phyloP scores from a whole-genome alignment of 2,888 invertebrate species.

The Archips xylosteana region DNA sequence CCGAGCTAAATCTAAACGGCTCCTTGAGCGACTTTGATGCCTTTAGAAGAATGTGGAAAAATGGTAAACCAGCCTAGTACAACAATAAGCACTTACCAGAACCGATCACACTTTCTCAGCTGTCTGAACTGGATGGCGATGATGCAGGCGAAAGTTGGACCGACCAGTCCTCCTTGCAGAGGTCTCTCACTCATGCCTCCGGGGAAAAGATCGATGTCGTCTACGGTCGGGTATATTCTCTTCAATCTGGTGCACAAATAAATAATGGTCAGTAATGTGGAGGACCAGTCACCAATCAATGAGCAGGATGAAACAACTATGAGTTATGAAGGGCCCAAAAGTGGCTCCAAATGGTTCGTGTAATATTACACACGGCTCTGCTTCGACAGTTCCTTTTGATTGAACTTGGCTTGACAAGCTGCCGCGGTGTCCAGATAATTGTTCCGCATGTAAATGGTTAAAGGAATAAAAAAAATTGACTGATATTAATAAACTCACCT shows the following conservation, averaged over 20 bases:
- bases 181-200: constrained; percentile 96
- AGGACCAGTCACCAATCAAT: too few relatives aligned
- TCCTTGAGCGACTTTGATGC: neutral
- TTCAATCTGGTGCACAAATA: constrained; percentile 83
- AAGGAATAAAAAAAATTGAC: too few relatives aligned
- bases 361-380: too few relatives aligned
- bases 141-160: constrained; percentile 97
- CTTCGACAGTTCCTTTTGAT: too few relatives aligned
- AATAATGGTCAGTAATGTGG: too few relatives aligned
- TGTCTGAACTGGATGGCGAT: constrained; percentile 97
- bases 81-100: constrained; percentile 87
- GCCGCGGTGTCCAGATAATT: too few relatives aligned
- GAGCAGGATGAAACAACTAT: too few relatives aligned
- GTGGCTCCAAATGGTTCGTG: too few relatives aligned
- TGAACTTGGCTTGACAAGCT: too few relatives aligned
- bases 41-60: neutral
- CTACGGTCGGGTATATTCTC: constrained; percentile 94
- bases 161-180: constrained; percentile 95
- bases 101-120: constrained; percentile 96
- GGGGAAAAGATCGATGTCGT: constrained; percentile 98
- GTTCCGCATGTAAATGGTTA: too few relatives aligned
- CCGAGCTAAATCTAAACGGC: too few relatives aligned
- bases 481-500: constrained; percentile 63
- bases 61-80: neutral
- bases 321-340: too few relatives aligned